Evolutionary conservation across 2,888 invertebrate species (phyloP).

Genomic region (Drosophila subsilvestris): DNA sequence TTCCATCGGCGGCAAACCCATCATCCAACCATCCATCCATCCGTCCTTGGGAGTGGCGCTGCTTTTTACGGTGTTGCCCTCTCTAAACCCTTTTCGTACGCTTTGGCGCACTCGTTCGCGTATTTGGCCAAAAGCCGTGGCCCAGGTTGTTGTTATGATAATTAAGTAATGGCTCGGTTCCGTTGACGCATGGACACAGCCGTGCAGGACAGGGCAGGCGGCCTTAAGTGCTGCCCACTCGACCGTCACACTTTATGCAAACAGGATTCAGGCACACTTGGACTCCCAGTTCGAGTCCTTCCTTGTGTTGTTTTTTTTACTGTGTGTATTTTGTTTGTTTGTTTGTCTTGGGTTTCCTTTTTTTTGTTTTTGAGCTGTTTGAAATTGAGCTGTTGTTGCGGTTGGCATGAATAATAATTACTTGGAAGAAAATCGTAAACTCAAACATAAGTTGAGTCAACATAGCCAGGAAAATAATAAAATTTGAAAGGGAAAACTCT

Average conservation of each 20-base stretch:
- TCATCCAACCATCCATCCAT: slow-evolving; percentile 1
- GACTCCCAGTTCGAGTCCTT: background rate
- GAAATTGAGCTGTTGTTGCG: slow-evolving; percentile 48
- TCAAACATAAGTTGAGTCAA: slow-evolving; percentile 43
- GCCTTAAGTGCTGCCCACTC: slow-evolving; percentile 76
- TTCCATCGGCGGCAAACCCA: slow-evolving; percentile 29
- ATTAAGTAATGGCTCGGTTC: slow-evolving; percentile 77
- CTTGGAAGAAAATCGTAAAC: slow-evolving; percentile 59
- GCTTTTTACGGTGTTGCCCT: slow-evolving; percentile 50
- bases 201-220: slow-evolving; percentile 17
- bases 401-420: slow-evolving; percentile 70
- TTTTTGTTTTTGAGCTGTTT: too few species aligned
- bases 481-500: too few species aligned
- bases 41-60: slow-evolving; percentile 65
- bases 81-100: slow-evolving; percentile 47
- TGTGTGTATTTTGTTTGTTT: slow-evolving; percentile 38
- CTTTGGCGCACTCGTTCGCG: slow-evolving; percentile 37
- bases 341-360: slow-evolving; percentile 45
- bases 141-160: slow-evolving; percentile 74
- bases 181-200: slow-evolving; percentile 47
- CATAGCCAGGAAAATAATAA: background rate
- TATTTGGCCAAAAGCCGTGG: slow-evolving; percentile 63
- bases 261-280: slow-evolving; percentile 45
- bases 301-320: slow-evolving; percentile 13
- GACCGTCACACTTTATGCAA: slow-evolving; percentile 67